These are phyloP conservation scores for Misgurnus anguillicaudatus DNA, from an alignment of 2,113 vertebrate species.

Conservation along the genomic window DNA sequence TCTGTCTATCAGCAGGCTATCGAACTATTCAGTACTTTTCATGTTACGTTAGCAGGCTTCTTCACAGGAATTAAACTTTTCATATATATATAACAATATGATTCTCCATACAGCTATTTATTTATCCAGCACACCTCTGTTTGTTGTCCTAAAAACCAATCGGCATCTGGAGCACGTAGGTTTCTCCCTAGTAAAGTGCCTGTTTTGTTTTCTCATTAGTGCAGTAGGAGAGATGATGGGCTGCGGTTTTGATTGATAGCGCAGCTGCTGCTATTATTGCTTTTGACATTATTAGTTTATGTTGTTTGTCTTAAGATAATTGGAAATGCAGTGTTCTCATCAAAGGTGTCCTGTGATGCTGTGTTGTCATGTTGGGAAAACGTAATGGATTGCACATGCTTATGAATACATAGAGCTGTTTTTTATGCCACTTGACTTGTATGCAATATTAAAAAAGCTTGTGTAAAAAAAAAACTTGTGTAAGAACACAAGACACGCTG, in stretches of 20 bases:
- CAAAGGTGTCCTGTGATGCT: background rate
- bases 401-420: background rate
- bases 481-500: no score
- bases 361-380: background rate
- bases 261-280: background rate
- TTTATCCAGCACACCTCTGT: background rate
- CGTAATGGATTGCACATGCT: no score
- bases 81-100: no score
- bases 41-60: no score
- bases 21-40: no score
- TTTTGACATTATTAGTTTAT: background rate
- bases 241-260: background rate
- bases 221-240: conserved; percentile 13
- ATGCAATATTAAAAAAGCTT: no score
- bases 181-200: conserved; percentile 8
- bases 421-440: background rate
- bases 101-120: background rate
- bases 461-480: no score
- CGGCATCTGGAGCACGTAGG: background rate
- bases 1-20: no score
- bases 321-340: background rate
- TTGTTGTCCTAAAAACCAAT: conserved; percentile 10
- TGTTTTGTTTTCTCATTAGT: conserved; percentile 24
- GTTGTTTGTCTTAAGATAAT: background rate
- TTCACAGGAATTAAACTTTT: no score